Evolutionary conservation across 2,113 vertebrate genomes (phyloP), one percentile per base, ranked within the genome.

Genomic region (Ramphastos sulfuratus): DNA sequence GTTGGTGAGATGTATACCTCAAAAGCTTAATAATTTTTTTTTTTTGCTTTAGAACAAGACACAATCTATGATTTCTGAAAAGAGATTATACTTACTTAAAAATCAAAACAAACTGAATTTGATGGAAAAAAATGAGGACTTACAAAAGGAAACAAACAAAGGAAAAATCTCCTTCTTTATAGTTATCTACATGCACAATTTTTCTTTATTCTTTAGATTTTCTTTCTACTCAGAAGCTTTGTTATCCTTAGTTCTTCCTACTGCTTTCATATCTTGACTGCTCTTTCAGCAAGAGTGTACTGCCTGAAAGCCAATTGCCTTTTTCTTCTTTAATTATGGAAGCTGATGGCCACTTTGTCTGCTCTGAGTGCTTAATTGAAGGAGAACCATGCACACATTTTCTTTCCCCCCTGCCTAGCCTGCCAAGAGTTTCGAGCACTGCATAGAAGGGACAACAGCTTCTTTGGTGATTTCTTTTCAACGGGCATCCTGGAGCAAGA

Each of bases 251-350:
- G 31, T 89, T 93, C 58, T 91, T 93, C 79, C 79, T 80, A 28
- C 54, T 91, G 85, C 69, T 91, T 94, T 93, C 48, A 25, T 87
- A 80, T 82, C 60, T 82, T 92, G 91, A 72, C 72, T 92, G 56
- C 37, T 91, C 72, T 94, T 96, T 95, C 91, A 87, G 75, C 84
- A 71, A 80, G 67, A 91, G 87, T 94, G 94, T 95, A 93, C 82
- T 60, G 69, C 82, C 72, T 93, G 52, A 87, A 77, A 91, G 75
- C 82, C 72, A 94, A 74, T 80, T 93, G 91, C 82, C 79, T 92
- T 89, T 93, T 92, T 85, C 91, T 95, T 93, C 66, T 87, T 95
- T 86, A 96, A 91, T 93, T 93, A 81, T 87, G 79, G 79, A 92
- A 92, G 60, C 59, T 83, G 87, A 94, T 91, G 91, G 82, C 93